These are phyloP conservation scores for Sebastes hubbsi DNA, from an alignment of 2,797 vertebrate species.

Conservation along the genomic window DNA sequence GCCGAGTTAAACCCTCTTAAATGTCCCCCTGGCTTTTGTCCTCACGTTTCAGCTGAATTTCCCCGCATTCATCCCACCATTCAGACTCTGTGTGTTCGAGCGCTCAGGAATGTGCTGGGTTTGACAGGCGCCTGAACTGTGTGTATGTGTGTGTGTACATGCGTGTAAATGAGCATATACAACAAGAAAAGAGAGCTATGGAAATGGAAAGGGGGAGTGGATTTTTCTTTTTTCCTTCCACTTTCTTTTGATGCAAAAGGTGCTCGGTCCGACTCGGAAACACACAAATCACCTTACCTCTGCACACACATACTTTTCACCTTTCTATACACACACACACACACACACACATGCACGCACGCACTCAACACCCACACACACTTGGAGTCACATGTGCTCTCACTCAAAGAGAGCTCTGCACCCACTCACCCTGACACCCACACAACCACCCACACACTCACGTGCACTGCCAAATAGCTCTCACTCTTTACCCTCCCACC, in stretches of 20 bases:
- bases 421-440: conserved; percentile 82
- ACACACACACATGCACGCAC: conserved; percentile 39
- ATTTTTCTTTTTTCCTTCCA: not conserved
- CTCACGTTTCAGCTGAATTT: conserved; percentile 83
- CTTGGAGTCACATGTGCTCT: conserved; percentile 76
- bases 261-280: conserved; percentile 49
- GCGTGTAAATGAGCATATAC: conserved; percentile 44
- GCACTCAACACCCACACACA: conserved; percentile 63
- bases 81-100: conserved; percentile 70
- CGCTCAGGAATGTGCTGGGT: conserved; percentile 78
- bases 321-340: conserved; percentile 6
- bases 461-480: conserved; percentile 79
- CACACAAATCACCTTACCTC: conserved; percentile 62
- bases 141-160: conserved; percentile 20
- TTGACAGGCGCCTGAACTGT: conserved; percentile 78
- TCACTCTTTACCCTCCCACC: conserved; percentile 66
- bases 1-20: conserved; percentile 81
- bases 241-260: conserved; percentile 44
- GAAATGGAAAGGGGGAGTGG: conserved; percentile 29
- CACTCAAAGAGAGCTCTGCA: conserved; percentile 80
- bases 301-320: conserved; percentile 59
- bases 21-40: conserved; percentile 85
- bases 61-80: conserved; percentile 77
- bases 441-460: conserved; percentile 82
- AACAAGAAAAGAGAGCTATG: conserved; percentile 49